A percentile compares a stretch with the other conserved stretches of the same genome.
These are phyloP conservation scores for Holocentrus rufus DNA, from an alignment of 2,797 vertebrate genomes.

Conservation along the genomic window DNA sequence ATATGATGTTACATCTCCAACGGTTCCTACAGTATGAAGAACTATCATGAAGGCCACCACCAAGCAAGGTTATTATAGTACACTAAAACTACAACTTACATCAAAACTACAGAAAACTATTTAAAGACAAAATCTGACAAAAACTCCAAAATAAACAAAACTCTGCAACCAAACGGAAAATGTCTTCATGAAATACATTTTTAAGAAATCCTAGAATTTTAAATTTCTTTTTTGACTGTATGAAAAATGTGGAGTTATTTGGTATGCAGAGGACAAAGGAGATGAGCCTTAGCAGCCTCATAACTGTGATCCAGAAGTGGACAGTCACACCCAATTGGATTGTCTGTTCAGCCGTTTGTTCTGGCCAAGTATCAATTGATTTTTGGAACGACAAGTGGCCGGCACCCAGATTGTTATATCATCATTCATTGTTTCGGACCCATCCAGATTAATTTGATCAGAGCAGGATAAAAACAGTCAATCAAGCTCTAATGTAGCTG, in stretches of 20 bases:
- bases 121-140: too few relatives aligned
- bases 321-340: constrained; percentile 50
- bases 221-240: too few relatives aligned
- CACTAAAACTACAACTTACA: too few relatives aligned
- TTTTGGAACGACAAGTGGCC: constrained; percentile 61
- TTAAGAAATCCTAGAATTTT: too few relatives aligned
- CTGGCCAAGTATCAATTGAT: constrained; percentile 69
- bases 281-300: constrained; percentile 18
- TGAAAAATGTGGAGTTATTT: background rate
- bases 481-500: constrained; percentile 63
- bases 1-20: constrained; percentile 11
- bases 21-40: background rate
- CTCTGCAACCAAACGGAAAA: too few relatives aligned
- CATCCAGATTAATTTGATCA: constrained; percentile 68
- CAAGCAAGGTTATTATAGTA: background rate
- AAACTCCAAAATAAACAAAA: too few relatives aligned
- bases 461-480: constrained; percentile 61
- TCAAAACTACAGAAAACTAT: too few relatives aligned
- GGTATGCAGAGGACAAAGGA: background rate
- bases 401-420: constrained; percentile 65
- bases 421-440: constrained; percentile 69
- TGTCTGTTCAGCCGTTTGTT: constrained; percentile 53
- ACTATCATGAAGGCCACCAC: background rate
- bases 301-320: constrained; percentile 31
- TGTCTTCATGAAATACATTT: too few relatives aligned